Conservation (phyloP, 2,113 vertebrate genomes). For the Neotoma lepida region DNA sequence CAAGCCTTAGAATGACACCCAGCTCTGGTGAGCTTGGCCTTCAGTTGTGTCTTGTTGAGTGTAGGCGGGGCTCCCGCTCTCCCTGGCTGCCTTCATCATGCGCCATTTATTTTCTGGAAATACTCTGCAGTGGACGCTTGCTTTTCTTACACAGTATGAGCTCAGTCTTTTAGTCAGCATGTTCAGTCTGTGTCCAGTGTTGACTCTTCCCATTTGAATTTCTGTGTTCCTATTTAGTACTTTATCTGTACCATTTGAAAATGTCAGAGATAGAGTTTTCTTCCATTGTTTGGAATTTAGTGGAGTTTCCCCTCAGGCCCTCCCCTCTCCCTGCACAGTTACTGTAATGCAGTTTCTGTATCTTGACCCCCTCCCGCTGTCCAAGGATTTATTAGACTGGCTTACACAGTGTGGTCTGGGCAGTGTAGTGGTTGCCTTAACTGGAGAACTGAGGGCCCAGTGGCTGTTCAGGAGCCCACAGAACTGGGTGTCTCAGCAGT, state of each 20-base stretch:
- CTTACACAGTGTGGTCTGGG: neutral
- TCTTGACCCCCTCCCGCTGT: too few relatives aligned
- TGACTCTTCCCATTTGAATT: neutral
- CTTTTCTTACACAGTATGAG: neutral
- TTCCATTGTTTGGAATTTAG: neutral
- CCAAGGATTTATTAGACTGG: neutral
- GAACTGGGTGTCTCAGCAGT: neutral
- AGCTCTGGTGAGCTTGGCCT: neutral
- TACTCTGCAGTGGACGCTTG: neutral
- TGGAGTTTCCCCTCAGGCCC: neutral
- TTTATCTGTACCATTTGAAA: neutral
- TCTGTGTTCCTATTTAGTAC: neutral
- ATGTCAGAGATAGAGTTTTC: neutral
- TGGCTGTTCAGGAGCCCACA: neutral
- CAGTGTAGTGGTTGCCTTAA: neutral
- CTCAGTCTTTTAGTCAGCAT: neutral
- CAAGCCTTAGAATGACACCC: neutral
- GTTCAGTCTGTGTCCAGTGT: neutral
- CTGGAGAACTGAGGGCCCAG: neutral
- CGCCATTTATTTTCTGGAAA: neutral
- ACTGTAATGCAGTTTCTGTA: neutral
- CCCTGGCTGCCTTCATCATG: neutral
- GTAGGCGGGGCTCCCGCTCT: neutral
- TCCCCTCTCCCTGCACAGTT: neutral
- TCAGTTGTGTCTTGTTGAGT: neutral